Evolutionary conservation across 1,140 invertebrate genomes (phyloP), one percentile per base, ranked within the genome.

Genomic region (Cyclina sinensis): DNA sequence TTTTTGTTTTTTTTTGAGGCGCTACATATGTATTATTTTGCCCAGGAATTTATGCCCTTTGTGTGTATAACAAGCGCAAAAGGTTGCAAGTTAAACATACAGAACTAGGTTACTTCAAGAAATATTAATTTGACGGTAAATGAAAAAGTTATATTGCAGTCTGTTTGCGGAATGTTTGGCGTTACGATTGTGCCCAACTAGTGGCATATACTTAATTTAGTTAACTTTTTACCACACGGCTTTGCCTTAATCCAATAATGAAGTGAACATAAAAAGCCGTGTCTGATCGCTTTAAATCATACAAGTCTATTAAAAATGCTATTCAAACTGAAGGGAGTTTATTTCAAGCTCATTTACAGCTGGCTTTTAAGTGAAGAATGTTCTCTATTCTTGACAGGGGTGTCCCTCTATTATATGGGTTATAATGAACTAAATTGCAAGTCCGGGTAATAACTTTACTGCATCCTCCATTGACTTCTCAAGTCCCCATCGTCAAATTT

Each of bases 271-370:
- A 21, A 7, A 78, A 78, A 54, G 48, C 14, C 74, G 48, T 78
- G 74, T 78, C 74, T 54, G 74, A 78, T 78, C 74, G 46, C 74
- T 78, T 78, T 78, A 78, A 54, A 78, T 78, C 74, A 51, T 43
- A 32, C 27, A 21, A 78, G 46, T 78, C 74, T 78, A 78, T 78
- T 78, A 78, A 78, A 78, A 78, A 7, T 54, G 24, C 14, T n/a
- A 78, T 78, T 51, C n/a, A 51, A 21, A 51, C 16, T 78, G 74
- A 78, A 78, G 54, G 74, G 48, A 54, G 43, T 51, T 78, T 54
- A 78, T 78, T 78, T 78, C 74, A 54, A 54, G 74, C 46, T 35
- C 48, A 78, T 51, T 70, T 70, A 70, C 65, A 70, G 32, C 65
- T 70, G 65, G 12, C 5, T 62, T 70, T 70, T 78, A 4, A 35